Evolutionary conservation across 2,888 invertebrate genomes (phyloP), one percentile per base, ranked within the genome.

Genomic region (Eupsilia transversa): DNA sequence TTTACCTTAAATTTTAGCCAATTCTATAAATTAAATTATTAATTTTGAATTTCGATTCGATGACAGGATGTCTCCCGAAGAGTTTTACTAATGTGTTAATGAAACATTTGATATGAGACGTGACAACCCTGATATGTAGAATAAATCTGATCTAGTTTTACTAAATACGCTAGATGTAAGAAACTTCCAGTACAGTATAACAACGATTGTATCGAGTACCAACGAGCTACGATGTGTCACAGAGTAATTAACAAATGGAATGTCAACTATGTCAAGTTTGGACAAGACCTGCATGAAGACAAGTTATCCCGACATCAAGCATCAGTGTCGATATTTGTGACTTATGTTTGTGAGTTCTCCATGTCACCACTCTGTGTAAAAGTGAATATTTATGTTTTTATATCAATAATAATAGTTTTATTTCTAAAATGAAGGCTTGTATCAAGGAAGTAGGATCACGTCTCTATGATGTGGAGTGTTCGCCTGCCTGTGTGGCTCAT

Each of bases 1-100:
- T 91, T 92, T 92, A 93, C 91, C 90, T 89, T 89, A 89, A 90
- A 82, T 89, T 91, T 92, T 94, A 94, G 93, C 94, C 95, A 94
- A 94, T 94, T 89, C 90, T 93, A 92, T 91, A 94, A 94, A 93
- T 92, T 90, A 92, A 90, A 90, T 88, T 87, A 89, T 88, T 89
- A 89, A 91, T 93, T 93, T 94, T 92, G 91, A 90, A 80, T 90
- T 85, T 87, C 76, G 82, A 80, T 90, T 92, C 90, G 91, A 93
- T 92, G 92, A 93, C 92, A 91, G 90, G 89, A 87, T 87, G 82
- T 90, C 89, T 91, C 89, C 88, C 89, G 88, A 91, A 90, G 91
- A 91, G 86, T 88, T 80, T 81, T 89, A 86, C 88, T 89, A 90
- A 90, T 90, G 89, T 87, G 86, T 88, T 87, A 86, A 89, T 90